A percentile compares a stretch with the other conserved stretches of the same genome.
These are phyloP conservation scores for Xerus inauris DNA, from an alignment of 2,113 vertebrate species.

Conservation along the genomic window DNA sequence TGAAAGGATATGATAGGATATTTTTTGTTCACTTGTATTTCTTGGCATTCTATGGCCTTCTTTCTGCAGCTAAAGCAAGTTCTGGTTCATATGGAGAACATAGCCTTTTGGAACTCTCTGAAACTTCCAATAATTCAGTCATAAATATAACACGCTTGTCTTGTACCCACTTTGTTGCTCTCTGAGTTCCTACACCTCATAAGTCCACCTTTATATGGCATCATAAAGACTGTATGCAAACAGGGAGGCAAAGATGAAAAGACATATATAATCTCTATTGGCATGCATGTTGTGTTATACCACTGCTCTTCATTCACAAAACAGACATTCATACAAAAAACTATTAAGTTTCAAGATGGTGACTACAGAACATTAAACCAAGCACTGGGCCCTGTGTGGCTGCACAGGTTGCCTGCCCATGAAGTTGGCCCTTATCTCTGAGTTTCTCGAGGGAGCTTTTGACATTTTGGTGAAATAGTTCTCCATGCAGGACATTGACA, in stretches of 20 bases:
- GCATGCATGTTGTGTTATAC: not conserved
- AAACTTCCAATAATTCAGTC: not conserved
- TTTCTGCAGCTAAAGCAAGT: conserved; percentile 13
- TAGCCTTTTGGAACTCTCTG: not conserved
- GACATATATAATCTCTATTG: not conserved
- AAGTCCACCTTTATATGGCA: not conserved
- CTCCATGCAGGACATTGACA: not conserved
- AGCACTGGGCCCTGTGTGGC: not conserved
- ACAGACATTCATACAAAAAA: conserved; percentile 35
- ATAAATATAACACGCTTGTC: not conserved
- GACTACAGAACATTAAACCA: conserved; percentile 35
- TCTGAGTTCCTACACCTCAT: not conserved
- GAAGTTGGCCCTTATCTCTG: not conserved
- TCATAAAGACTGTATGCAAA: not conserved
- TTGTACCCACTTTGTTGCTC: not conserved
- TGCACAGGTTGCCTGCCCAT: not conserved
- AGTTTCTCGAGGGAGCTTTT: conserved; percentile 42
- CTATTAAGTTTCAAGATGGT: not conserved
- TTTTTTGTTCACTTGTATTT: not conserved
- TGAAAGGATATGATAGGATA: not conserved
- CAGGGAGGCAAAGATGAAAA: not conserved
- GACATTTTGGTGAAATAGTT: conserved; percentile 30
- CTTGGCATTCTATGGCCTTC: not conserved
- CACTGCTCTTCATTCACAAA: conserved; percentile 36
- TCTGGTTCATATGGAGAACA: not conserved